Conservation (phyloP, 2,888 invertebrate genomes). For the Ctenicera cuprea region DNA sequence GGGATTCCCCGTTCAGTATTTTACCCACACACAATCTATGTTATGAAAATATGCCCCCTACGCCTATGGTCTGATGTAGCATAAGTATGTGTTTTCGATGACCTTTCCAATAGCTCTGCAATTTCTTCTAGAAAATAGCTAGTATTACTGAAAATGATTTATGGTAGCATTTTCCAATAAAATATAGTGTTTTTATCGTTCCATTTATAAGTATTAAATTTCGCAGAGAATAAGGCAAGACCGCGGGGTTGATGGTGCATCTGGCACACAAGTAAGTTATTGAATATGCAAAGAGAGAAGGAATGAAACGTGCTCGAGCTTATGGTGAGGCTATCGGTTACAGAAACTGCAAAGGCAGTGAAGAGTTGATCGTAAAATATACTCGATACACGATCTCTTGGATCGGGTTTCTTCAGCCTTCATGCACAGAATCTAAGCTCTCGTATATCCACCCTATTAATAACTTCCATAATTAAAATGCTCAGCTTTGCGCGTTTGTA, state of each 20-base stretch:
- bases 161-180: conserved; percentile 1
- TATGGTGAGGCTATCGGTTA: conserved; percentile 57
- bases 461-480: conserved; percentile 49
- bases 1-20: no score
- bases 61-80: no score
- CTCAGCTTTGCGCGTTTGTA: conserved; percentile 21
- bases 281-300: conserved; percentile 41
- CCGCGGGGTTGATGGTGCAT: conserved; percentile 5
- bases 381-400: conserved; percentile 56
- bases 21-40: no score
- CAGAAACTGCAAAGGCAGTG: conserved; percentile 59
- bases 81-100: neutral
- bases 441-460: conserved; percentile 49
- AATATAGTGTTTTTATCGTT: conserved; percentile 26
- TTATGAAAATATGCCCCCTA: no score
- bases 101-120: neutral
- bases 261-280: conserved; percentile 29
- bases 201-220: conserved; percentile 33
- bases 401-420: conserved; percentile 54
- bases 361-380: conserved; percentile 59
- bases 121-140: neutral
- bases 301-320: conserved; percentile 55
- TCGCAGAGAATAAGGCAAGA: conserved; percentile 2
- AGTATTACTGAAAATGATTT: conserved; percentile 1
- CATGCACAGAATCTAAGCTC: conserved; percentile 40